Conservation (phyloP, 2,888 invertebrate species). For the Mythimna lalbum region DNA sequence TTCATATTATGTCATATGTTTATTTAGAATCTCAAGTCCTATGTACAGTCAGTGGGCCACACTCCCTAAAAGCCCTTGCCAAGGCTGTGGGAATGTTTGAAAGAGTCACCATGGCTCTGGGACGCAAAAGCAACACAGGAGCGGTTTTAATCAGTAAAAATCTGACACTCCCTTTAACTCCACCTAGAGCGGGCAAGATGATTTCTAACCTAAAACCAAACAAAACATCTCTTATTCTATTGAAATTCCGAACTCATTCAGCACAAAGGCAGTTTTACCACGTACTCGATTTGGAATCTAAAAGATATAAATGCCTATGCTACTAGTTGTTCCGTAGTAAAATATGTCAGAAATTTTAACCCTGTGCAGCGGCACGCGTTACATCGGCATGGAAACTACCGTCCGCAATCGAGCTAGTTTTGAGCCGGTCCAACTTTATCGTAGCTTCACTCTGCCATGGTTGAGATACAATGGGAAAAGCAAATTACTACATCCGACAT, state of each 20-base stretch:
- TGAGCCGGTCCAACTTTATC: conserved; percentile 13
- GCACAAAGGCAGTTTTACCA: neutral
- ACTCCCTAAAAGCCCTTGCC: too few species aligned
- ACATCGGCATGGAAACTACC: conserved; percentile 3
- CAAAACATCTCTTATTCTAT: neutral
- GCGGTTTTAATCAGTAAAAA: too few species aligned
- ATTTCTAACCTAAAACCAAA: too few species aligned
- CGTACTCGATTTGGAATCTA: neutral
- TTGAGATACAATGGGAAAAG: neutral
- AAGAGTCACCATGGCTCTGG: too few species aligned
- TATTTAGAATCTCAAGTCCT: too few species aligned
- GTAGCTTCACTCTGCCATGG: neutral
- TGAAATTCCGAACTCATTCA: neutral
- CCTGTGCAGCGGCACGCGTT: conserved; percentile 21
- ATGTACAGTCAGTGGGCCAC: too few species aligned
- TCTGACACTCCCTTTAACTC: too few species aligned
- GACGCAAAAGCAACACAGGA: too few species aligned
- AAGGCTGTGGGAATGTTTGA: too few species aligned
- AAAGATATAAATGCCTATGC: neutral
- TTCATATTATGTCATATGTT: neutral
- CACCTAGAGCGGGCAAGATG: too few species aligned
- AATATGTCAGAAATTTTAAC: conserved; percentile 9
- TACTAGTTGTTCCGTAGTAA: conserved; percentile 1
- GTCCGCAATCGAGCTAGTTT: conserved; percentile 15
- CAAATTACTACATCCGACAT: neutral